Evolutionary conservation across 1,140 invertebrate genomes (phyloP), one percentile per base, ranked within the genome.

Genomic region (Reticulitermes speratus): DNA sequence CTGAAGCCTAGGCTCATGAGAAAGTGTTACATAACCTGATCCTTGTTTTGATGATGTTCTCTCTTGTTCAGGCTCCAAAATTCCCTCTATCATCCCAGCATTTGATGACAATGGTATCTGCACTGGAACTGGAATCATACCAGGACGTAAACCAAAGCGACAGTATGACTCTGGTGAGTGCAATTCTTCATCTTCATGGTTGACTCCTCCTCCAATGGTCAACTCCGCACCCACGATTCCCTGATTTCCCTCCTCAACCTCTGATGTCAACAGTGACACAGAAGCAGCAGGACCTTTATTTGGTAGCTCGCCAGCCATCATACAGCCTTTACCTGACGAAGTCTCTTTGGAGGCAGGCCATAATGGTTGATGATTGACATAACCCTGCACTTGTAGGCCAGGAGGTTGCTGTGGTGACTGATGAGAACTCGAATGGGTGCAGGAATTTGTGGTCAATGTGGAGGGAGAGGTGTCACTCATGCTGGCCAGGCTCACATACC

Each of bases 1-100:
- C 7, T 21, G 55, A n/a, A 65, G 32, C 45, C 45, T 38, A n/a
- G 85, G 44, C 44, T 44, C 82, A 44, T 86, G 81, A 45, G 59
- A 75, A 6, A 83, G 81, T n/a, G 86, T 86, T 19, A 86, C 86
- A 65, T 86, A 86, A 25, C 86, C 86, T 48, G 83, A 48, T 44
- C 83, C 45, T n/a, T 19, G 83, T 84, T 84, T 84, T 11, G 45
- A 21, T 19, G 52, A 16, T 2, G 21, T 84, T 45, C n/a, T 52
- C 44, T 84, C 45, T 32, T 52, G 44, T 48, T 84, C 44, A 55
- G 83, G 45, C 1, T n/a, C 21, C 30, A 44, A 19, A 48, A 44
- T 84, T 55, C 19, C 52, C 65, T 75, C 65, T 25, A 75, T 75
- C 25, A 75, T 75, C n/a, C 65, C 65, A 75, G n/a, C n/a, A 75